Evolutionary conservation across 1,140 invertebrate species (phyloP).

Genomic region (Eumaeus atala): DNA sequence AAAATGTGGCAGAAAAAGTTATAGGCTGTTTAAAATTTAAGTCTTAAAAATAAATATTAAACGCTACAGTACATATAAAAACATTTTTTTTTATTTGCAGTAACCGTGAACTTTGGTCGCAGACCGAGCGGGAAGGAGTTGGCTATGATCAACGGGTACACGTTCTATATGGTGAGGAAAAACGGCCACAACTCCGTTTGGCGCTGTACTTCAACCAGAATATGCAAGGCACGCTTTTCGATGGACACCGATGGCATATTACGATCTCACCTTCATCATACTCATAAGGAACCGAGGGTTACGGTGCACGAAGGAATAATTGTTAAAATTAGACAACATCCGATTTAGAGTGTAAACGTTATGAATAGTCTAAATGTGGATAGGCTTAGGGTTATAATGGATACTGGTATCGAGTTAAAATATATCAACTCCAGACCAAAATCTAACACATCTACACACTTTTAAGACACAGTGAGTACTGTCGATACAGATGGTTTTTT

Average conservation of each 20-base stretch:
- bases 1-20: too few relatives aligned
- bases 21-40: too few relatives aligned
- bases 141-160: constrained; percentile 11
- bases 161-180: neutral
- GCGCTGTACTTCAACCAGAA: constrained; percentile 8
- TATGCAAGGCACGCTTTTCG: constrained; percentile 1
- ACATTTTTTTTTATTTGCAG: constrained; percentile 1
- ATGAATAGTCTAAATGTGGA: too few relatives aligned
- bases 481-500: too few relatives aligned
- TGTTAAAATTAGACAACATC: neutral
- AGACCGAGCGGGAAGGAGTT: constrained; percentile 1
- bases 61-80: too few relatives aligned
- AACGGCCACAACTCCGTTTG: neutral
- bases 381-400: too few relatives aligned
- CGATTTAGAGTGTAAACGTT: neutral
- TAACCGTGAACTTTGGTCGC: neutral
- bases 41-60: too few relatives aligned
- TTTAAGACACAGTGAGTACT: too few relatives aligned
- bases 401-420: too few relatives aligned
- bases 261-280: neutral
- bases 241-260: neutral
- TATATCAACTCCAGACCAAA: too few relatives aligned
- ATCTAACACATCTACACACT: too few relatives aligned
- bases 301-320: neutral
- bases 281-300: neutral